Evolutionary conservation across 2,888 invertebrate species (phyloP).

Genomic region (Alsophila aescularia): DNA sequence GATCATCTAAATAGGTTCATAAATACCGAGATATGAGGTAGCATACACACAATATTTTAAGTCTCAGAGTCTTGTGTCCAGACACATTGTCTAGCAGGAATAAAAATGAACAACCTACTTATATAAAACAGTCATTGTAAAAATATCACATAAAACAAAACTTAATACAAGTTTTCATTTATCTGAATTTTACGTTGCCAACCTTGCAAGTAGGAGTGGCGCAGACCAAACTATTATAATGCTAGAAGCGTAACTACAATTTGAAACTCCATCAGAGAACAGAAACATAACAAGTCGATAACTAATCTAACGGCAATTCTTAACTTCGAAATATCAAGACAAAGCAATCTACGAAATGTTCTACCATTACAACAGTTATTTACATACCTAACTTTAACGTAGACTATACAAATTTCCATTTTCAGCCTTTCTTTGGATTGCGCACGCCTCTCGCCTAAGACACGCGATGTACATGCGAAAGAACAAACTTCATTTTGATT

Average conservation of each 20-base stretch:
- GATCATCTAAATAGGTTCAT: no score
- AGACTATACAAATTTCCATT: slow-evolving; percentile 51
- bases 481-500: slow-evolving; percentile 10
- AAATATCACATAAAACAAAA: no score
- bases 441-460: slow-evolving; percentile 20
- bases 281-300: slow-evolving; percentile 3
- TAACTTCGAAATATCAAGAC: slow-evolving; percentile 39
- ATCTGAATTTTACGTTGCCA: no score
- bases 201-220: no score
- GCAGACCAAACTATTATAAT: neutral
- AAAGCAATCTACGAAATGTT: slow-evolving; percentile 49
- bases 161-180: no score
- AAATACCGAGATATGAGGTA: no score
- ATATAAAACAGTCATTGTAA: no score
- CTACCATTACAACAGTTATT: slow-evolving; percentile 56
- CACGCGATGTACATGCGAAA: slow-evolving; percentile 12
- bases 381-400: slow-evolving; percentile 56
- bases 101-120: no score
- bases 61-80: no score
- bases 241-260: neutral
- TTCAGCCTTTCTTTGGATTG: slow-evolving; percentile 61
- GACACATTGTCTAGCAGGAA: no score
- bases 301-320: slow-evolving; percentile 9
- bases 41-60: no score
- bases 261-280: slow-evolving; percentile 1